Evolutionary conservation across 2,888 invertebrate species (phyloP).

Genomic region (Horisme vitalbata): DNA sequence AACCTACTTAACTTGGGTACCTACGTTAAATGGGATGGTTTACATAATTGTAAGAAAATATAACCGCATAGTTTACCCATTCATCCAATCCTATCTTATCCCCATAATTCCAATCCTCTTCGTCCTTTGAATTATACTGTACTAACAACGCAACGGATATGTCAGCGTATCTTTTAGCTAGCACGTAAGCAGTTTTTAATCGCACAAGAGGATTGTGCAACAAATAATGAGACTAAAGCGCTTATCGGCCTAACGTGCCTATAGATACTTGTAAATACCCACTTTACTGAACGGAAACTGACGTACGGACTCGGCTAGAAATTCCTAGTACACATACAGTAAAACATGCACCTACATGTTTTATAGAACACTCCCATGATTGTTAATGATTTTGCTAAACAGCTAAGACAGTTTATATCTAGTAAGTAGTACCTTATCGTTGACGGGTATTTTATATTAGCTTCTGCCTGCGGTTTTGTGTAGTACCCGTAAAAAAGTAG

Average conservation of each 20-base stretch:
- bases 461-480: too few relatives aligned
- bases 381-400: neutral
- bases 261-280: slow-evolving; percentile 13
- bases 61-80: too few relatives aligned
- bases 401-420: neutral
- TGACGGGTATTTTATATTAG: neutral
- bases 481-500: too few relatives aligned
- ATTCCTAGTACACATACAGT: slow-evolving; percentile 8
- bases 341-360: slow-evolving; percentile 1
- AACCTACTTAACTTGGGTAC: too few relatives aligned
- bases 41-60: too few relatives aligned
- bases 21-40: too few relatives aligned
- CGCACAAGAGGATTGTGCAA: slow-evolving; percentile 27
- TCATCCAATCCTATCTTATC: too few relatives aligned
- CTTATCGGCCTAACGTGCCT: slow-evolving; percentile 20
- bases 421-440: neutral
- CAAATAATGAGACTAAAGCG: slow-evolving; percentile 28
- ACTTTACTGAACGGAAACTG: slow-evolving; percentile 11
- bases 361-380: slow-evolving; percentile 4
- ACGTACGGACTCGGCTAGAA: slow-evolving; percentile 8
- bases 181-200: slow-evolving; percentile 33
- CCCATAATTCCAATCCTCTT: too few relatives aligned
- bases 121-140: neutral
- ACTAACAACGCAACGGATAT: slow-evolving; percentile 5
- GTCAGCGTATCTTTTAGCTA: slow-evolving; percentile 5